Conservation (phyloP, 2,113 vertebrate species). For the Peromyscus maniculatus region DNA sequence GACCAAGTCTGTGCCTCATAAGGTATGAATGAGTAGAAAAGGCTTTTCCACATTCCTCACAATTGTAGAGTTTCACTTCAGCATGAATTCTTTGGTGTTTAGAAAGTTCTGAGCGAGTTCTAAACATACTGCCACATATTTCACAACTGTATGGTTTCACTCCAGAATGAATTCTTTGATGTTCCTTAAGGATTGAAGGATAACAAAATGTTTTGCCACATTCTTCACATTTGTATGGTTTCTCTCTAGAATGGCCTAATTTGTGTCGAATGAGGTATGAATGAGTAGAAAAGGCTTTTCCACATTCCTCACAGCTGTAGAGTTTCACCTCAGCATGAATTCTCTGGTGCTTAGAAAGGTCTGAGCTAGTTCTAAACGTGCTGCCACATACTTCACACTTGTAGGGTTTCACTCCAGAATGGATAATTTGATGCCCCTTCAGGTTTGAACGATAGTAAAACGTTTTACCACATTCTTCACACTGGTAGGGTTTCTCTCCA, state of each 20-base stretch:
- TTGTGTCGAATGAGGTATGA: not conserved
- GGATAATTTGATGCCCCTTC: not conserved
- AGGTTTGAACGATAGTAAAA: constrained; percentile 2
- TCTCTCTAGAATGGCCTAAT: not conserved
- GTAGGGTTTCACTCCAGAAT: not conserved
- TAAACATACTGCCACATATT: not conserved
- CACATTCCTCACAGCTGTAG: not conserved
- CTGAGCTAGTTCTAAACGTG: not conserved
- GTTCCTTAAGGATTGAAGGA: not conserved
- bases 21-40: not conserved
- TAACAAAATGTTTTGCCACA: not conserved
- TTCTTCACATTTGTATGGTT: not conserved
- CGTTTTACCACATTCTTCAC: not conserved
- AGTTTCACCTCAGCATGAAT: not conserved
- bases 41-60: not conserved
- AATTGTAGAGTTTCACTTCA: not conserved
- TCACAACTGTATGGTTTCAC: not conserved
- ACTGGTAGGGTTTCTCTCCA: constrained; percentile 6
- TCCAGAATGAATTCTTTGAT: not conserved
- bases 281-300: not conserved
- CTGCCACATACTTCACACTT: not conserved
- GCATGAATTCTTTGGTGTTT: not conserved
- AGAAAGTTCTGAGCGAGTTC: not conserved
- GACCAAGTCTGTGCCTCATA: not conserved
- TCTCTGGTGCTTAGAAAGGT: not conserved